A percentile compares a stretch with the other conserved stretches of the same genome.
Evolutionary conservation across 2,888 invertebrate species (phyloP).

Genomic region (Sphaeridia pumilis): DNA sequence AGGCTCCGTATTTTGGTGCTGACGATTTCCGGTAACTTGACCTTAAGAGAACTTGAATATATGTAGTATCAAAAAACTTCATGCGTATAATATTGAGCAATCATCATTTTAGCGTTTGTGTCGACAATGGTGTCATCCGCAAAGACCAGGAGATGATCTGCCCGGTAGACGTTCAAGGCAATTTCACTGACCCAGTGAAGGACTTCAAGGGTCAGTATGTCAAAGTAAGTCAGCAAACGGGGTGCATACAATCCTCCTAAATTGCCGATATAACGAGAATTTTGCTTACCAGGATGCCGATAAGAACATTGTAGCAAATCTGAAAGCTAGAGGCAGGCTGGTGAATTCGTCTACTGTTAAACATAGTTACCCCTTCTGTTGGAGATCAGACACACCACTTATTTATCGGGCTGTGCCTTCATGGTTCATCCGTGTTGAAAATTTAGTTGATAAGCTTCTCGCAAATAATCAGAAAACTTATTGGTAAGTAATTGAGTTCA

Average conservation of each 20-base stretch:
- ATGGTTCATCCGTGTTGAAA: constrained; percentile 95
- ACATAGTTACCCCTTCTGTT: constrained; percentile 98
- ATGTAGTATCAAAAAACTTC: no score
- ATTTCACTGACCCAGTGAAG: constrained; percentile 66
- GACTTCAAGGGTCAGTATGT: constrained; percentile 86
- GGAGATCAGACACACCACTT: constrained; percentile 96
- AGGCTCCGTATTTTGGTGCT: constrained; percentile 98
- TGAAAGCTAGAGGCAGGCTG: constrained; percentile 64
- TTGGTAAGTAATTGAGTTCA: no score
- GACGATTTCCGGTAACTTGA: constrained; percentile 67
- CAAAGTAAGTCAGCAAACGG: no score
- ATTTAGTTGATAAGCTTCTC: constrained; percentile 61
- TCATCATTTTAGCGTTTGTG: constrained; percentile 45
- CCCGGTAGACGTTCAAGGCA: constrained; percentile 85
- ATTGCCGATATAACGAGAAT: no score
- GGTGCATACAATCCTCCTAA: no score
- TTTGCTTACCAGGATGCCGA: constrained; percentile 96
- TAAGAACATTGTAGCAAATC: constrained; percentile 73
- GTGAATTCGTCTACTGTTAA: constrained; percentile 65
- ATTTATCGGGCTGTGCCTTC: constrained; percentile 97
- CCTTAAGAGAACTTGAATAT: no score
- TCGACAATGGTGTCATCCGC: constrained; percentile 61
- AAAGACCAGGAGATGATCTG: constrained; percentile 82
- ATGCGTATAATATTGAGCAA: no score
- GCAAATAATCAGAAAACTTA: constrained; percentile 74